phyloP scores from a whole-genome alignment of 2,113 vertebrate genomes.

The Macquaria ambigua region DNA sequence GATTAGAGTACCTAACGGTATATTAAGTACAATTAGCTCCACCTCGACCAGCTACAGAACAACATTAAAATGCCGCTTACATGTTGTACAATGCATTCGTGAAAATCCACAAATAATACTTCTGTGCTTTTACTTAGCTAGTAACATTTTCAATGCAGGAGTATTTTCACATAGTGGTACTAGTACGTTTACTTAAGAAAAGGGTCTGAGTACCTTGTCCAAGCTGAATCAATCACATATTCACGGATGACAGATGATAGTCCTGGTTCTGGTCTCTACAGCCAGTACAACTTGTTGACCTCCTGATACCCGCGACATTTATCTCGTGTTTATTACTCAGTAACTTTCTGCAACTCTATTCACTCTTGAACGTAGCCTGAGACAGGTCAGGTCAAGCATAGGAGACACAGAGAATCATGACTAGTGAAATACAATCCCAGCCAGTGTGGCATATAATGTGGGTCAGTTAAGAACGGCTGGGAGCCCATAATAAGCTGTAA shows the following conservation, averaged over 20 bases:
- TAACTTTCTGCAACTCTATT: constrained; percentile 9
- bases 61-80: not conserved
- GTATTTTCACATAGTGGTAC: not conserved
- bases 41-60: not conserved
- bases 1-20: not conserved
- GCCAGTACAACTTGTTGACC: not conserved
- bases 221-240: not conserved
- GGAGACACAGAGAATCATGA: constrained; percentile 11
- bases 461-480: constrained; percentile 4
- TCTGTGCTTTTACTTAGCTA: not conserved
- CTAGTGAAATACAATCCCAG: not conserved
- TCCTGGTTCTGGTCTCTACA: too few relatives aligned
- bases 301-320: not conserved
- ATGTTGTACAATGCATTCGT: not conserved
- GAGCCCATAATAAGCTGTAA: constrained; percentile 11
- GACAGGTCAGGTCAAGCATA: constrained; percentile 2
- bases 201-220: not conserved
- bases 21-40: not conserved
- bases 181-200: not conserved
- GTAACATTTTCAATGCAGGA: not conserved
- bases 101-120: not conserved
- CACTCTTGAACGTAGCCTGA: not conserved
- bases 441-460: constrained; percentile 20
- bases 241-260: constrained; percentile 15
- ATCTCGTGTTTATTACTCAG: constrained; percentile 13